Evolutionary conservation across 2,888 invertebrate genomes (phyloP).

Genomic region (Kryphioiulus occultus): DNA sequence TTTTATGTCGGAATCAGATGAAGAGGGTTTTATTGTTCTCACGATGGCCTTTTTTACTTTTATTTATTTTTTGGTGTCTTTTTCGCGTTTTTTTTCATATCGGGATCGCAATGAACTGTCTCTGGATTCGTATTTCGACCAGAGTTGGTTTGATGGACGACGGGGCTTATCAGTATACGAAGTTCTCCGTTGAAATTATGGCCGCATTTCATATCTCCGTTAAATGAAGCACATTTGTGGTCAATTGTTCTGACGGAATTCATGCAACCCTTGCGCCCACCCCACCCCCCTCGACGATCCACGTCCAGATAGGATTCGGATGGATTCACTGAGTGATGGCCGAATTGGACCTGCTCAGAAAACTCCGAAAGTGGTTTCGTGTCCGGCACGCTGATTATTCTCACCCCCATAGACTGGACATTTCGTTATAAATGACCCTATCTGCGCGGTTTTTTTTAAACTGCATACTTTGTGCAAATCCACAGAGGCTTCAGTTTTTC

Average conservation of each 20-base stretch:
- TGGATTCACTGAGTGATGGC: not conserved
- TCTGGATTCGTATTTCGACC: not conserved
- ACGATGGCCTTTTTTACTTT: not conserved
- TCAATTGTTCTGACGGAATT: conserved; percentile 12
- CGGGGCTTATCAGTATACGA: not conserved
- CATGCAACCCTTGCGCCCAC: not conserved
- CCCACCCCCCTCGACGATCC: not conserved
- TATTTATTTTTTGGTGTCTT: conserved; percentile 16
- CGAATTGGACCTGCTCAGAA: not conserved
- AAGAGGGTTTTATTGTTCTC: conserved; percentile 35
- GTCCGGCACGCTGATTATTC: not conserved
- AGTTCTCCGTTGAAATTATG: not conserved
- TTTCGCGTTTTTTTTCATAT: not conserved
- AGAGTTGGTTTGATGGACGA: conserved; percentile 20
- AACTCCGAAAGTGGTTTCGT: not conserved
- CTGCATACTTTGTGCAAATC: too few species aligned
- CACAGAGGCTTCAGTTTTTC: too few species aligned
- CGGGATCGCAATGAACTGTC: not conserved
- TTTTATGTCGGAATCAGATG: conserved; percentile 35
- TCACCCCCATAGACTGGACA: not conserved
- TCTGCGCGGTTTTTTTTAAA: too few species aligned
- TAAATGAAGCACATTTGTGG: conserved; percentile 18
- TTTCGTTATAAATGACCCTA: not conserved
- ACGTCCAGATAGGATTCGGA: conserved; percentile 7
- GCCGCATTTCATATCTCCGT: conserved; percentile 13